These are phyloP conservation scores for Anolis sagrei DNA, from an alignment of 2,113 vertebrate species.

Conservation along the genomic window DNA sequence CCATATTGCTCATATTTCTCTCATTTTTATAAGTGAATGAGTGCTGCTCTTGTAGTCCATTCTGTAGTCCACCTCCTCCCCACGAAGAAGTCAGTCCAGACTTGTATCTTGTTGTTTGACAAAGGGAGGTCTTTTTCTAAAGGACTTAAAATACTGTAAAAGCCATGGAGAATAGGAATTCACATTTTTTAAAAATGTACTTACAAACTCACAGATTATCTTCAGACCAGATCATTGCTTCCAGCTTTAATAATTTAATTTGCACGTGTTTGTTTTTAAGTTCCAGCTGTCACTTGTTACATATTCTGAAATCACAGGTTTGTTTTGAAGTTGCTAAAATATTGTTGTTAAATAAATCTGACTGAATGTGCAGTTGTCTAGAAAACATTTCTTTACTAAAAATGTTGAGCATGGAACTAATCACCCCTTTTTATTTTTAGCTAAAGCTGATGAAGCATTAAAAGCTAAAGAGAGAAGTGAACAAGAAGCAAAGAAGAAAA, in stretches of 20 bases:
- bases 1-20: neutral
- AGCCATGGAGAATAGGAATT: neutral
- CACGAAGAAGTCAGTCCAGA: neutral
- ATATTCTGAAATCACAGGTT: neutral
- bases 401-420: neutral
- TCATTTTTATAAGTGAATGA: neutral
- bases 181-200: neutral
- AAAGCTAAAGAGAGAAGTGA: constrained; percentile 93
- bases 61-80: neutral
- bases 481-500: constrained; percentile 87
- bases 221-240: neutral
- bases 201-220: neutral
- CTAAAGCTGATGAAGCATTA: constrained; percentile 92
- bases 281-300: neutral
- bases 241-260: neutral
- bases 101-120: neutral
- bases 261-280: neutral
- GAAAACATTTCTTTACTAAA: neutral
- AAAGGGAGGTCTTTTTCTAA: neutral
- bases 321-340: neutral
- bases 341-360: neutral
- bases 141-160: neutral
- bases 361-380: neutral
- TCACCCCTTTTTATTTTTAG: constrained; percentile 73
- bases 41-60: no score